These are phyloP conservation scores for Beroe forskalii DNA, from an alignment of 37 sponge, comb jelly and placozoan genomes.

Conservation along the genomic window DNA sequence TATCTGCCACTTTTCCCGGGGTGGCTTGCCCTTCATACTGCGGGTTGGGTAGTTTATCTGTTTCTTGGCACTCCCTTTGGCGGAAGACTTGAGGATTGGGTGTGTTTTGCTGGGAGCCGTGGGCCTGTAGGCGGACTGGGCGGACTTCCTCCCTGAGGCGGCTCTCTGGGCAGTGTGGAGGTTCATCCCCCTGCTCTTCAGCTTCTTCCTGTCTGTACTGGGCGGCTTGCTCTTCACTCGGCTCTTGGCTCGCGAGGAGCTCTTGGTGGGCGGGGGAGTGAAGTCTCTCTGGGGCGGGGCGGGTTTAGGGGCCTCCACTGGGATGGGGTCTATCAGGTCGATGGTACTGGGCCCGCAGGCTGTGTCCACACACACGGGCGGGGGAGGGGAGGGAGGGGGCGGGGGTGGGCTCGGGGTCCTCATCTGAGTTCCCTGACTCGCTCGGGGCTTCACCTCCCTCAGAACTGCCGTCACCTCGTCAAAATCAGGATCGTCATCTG, in stretches of 20 bases:
- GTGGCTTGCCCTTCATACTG: slow-evolving; percentile 28
- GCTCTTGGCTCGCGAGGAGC: not conserved
- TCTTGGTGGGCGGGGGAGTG: not conserved
- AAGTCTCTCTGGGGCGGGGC: slow-evolving; percentile 31
- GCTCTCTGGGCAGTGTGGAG: slow-evolving; percentile 51
- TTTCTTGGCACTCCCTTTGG: not conserved
- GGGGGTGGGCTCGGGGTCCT: slow-evolving; percentile 13
- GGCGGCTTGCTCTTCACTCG: not conserved
- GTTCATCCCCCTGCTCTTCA: slow-evolving; percentile 54
- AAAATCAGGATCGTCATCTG: slow-evolving; percentile 33
- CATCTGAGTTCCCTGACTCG: slow-evolving; percentile 59
- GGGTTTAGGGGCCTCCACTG: not conserved
- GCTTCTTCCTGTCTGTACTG: not conserved
- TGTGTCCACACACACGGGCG: slow-evolving; percentile 39
- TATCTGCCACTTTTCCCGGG: slow-evolving; percentile 45
- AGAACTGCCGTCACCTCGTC: slow-evolving; percentile 8
- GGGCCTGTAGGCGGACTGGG: not conserved
- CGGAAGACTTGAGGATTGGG: slow-evolving; percentile 7
- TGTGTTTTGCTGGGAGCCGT: not conserved
- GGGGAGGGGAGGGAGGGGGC: slow-evolving; percentile 19
- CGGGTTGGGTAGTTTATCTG: slow-evolving; percentile 33
- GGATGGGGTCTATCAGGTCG: slow-evolving; percentile 36
- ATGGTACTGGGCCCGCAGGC: slow-evolving; percentile 57
- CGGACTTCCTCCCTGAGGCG: not conserved
- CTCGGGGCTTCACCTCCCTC: slow-evolving; percentile 28